Evolutionary conservation across 2,113 vertebrate species (phyloP), one percentile per base, ranked within the genome.

Genomic region (Zosterops japonicus): DNA sequence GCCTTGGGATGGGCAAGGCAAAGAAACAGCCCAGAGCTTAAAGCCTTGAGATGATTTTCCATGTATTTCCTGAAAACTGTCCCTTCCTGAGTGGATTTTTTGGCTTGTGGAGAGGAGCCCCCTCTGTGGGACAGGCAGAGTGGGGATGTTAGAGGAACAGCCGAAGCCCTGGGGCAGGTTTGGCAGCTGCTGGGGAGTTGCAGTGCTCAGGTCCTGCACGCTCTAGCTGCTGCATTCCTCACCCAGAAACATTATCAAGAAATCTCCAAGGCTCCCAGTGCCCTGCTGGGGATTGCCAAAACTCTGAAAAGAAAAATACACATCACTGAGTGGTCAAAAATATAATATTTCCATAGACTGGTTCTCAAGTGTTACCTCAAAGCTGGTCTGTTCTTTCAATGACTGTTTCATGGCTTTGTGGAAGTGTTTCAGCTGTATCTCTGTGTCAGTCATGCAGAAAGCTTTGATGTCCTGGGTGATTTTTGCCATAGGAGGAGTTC

Each of bases 121-220:
- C 12, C 13, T 85, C 15, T 14, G 31, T 24, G 67, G 53, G 19
- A 42, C 13, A 31, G 29, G 39, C 49, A 33, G 39, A 25, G 25
- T 16, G 4, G 57, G 28, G 7, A 6, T 65, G 39, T 8, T 60
- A 9, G 44, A 39, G 9, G 31, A 9, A 39, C 15, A 8, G 55
- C 33, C 35, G 5, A 24, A 14, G 41, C 16, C 9, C 28, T 0
- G 0, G 11, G 3, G 8, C 3, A 1, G 9, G 5, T 35, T 44
- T 33, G 75, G 59, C 49, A 68, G 21, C 56, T 61, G 16, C 24
- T 25, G 14, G 21, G 4, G 44, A 11, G 12, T 27, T 74, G 57
- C 47, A 22, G 56, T 7, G 16, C 53, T 10, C 47, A 46, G 36
- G 8, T 52, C 24, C 59, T 71, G 36, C 41, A 27, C 0, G 0